These are phyloP conservation scores for Drosophila helvetica DNA, from an alignment of 2,888 invertebrate species.

Conservation along the genomic window DNA sequence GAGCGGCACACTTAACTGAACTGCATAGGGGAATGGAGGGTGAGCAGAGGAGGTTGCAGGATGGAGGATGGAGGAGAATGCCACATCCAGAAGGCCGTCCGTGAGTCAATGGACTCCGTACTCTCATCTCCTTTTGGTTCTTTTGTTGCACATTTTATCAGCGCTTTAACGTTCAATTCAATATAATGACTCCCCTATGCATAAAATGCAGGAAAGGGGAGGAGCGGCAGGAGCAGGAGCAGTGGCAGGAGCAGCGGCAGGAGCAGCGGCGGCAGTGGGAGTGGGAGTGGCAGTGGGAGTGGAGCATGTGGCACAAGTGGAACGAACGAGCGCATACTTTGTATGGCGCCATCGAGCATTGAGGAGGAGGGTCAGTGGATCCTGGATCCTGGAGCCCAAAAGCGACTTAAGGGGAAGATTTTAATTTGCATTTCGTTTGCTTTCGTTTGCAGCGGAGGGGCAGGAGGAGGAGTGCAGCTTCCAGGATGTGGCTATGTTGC, in stretches of 20 bases:
- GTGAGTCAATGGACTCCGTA: constrained; percentile 66
- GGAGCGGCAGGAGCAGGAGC: constrained; percentile 16
- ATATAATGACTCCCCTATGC: constrained; percentile 81
- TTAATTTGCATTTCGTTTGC: constrained; percentile 83
- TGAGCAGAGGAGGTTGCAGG: constrained; percentile 6
- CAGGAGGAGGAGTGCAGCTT: constrained; percentile 15
- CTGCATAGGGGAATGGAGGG: not conserved
- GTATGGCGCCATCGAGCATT: constrained; percentile 65
- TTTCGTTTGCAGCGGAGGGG: constrained; percentile 57
- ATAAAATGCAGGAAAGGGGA: constrained; percentile 57
- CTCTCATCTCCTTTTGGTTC: constrained; percentile 49
- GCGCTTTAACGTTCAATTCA: constrained; percentile 79
- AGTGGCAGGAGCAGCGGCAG: constrained; percentile 35
- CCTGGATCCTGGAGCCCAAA: constrained; percentile 31
- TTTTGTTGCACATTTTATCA: constrained; percentile 79
- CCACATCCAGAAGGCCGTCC: constrained; percentile 43
- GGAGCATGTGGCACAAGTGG: constrained; percentile 47
- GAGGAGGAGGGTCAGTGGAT: constrained; percentile 10
- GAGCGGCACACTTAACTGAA: not conserved
- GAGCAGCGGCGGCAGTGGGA: constrained; percentile 34
- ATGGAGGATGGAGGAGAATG: constrained; percentile 10
- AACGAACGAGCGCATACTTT: constrained; percentile 56
- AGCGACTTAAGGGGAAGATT: constrained; percentile 74
- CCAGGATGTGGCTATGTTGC: constrained; percentile 24
- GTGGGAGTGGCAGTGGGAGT: constrained; percentile 29